Percentiles rank a stretch among this genome's conserved stretches.
phyloP scores from a whole-genome alignment of 2,113 vertebrate species.

The Rhea americana region DNA sequence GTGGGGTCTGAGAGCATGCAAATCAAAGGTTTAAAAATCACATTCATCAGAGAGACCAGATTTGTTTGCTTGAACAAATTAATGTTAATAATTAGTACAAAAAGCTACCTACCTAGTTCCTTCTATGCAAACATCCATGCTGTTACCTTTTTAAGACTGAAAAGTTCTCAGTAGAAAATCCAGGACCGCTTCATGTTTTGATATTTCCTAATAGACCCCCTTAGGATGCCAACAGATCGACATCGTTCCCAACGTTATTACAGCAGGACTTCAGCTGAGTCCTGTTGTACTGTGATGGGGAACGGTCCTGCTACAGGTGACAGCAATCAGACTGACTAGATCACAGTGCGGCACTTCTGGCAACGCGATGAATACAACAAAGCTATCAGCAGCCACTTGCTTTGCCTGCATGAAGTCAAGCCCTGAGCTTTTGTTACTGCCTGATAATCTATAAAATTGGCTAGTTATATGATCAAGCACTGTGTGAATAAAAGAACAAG shows the following conservation, averaged over 20 bases:
- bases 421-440: neutral
- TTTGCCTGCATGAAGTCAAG: neutral
- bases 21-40: neutral
- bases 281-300: accelerated
- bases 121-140: neutral
- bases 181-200: neutral
- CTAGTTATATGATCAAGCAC: neutral
- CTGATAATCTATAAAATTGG: neutral
- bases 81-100: neutral
- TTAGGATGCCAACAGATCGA: neutral
- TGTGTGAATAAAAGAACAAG: neutral
- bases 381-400: neutral
- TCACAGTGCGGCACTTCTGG: neutral
- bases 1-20: neutral
- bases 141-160: neutral
- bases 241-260: neutral
- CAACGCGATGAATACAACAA: neutral
- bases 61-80: neutral
- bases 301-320: neutral
- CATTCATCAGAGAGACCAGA: neutral
- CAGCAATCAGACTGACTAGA: neutral
- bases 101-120: neutral
- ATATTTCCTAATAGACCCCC: neutral
- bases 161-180: neutral
- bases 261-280: neutral